These are phyloP conservation scores for Bombus waltoni DNA, from an alignment of 1,140 invertebrate species.

Conservation along the genomic window DNA sequence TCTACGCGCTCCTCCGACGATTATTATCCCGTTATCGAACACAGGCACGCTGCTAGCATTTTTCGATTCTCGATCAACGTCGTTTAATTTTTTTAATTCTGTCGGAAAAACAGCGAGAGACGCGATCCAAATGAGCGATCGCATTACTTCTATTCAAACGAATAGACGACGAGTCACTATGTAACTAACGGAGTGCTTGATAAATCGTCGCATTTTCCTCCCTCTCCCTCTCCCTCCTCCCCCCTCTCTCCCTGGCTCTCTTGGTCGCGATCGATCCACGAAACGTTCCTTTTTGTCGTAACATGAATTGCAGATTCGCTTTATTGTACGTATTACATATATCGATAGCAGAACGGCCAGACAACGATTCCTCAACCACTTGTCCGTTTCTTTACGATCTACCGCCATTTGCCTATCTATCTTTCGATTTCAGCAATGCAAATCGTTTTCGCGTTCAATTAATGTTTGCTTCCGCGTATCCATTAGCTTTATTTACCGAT, in stretches of 20 bases:
- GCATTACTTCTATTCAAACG: background rate
- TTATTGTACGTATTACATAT: background rate
- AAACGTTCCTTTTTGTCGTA: background rate
- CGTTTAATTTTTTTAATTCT: too few species aligned
- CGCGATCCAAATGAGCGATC: background rate
- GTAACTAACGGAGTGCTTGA: background rate
- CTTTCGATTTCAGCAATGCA: background rate
- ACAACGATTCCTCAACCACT: background rate
- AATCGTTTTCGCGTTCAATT: slow-evolving; percentile 1
- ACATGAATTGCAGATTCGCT: background rate
- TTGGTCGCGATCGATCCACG: background rate
- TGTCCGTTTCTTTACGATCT: background rate
- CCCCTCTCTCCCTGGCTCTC: background rate
- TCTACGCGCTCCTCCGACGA: too few species aligned
- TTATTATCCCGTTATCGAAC: too few species aligned
- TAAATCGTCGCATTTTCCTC: background rate
- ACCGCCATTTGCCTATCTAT: background rate
- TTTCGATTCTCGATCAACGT: too few species aligned
- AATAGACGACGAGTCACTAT: background rate
- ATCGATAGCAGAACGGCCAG: background rate
- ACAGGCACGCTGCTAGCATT: too few species aligned
- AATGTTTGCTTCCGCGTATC: background rate
- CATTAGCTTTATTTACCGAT: background rate
- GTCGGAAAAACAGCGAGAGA: too few species aligned
- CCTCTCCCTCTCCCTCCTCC: background rate